Evolutionary conservation across 2,113 vertebrate genomes (phyloP), one percentile per base, ranked within the genome.

Genomic region (Daubentonia madagascariensis): DNA sequence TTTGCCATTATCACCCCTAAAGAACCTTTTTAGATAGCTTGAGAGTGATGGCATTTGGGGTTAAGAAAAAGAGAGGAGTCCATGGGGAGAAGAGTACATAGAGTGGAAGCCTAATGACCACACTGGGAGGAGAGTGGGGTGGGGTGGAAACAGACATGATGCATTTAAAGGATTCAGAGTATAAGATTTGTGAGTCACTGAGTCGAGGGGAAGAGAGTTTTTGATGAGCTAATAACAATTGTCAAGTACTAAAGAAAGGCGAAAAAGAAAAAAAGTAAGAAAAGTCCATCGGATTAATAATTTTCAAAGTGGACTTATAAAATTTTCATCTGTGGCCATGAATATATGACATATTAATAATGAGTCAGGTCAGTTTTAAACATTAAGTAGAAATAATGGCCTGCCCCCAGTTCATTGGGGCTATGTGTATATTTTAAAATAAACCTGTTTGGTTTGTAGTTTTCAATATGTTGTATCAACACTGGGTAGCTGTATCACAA

Each of bases 401-500:
- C 59, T 80, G 70, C 11, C 20, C 57, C 16, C 4, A 52, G 68
- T 84, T 63, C 75, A 68, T 92, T 87, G 43, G 57, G 89, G n/a
- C 52, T 43, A 54, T 32, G 57, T 7, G 52, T 78, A 37, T 54
- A 52, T 85, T 81, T 54, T 86, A 54, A 94, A 79, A n/a, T 22
- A 37, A 83, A 67, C 37, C 61, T 50, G 52, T 95, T 94, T 57
- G 52, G 75, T 72, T 75, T 91, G 81, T 94, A 84, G 89, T 73
- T 95, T 92, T 93, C 28, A 22, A 16, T 76, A 78, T 35, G 63
- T 25, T 2, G 5, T 48, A 4, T 37, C 72, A 83, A 93, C 76
- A 57, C 16, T 59, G 28, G 28, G 57, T 8, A 79, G 79, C 37
- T 28, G 4, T 52, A 89, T 97, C 95, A 83, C 54, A 83, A 13